Conservation (phyloP, 2,888 invertebrate species). For the Dioctria linearis region DNA sequence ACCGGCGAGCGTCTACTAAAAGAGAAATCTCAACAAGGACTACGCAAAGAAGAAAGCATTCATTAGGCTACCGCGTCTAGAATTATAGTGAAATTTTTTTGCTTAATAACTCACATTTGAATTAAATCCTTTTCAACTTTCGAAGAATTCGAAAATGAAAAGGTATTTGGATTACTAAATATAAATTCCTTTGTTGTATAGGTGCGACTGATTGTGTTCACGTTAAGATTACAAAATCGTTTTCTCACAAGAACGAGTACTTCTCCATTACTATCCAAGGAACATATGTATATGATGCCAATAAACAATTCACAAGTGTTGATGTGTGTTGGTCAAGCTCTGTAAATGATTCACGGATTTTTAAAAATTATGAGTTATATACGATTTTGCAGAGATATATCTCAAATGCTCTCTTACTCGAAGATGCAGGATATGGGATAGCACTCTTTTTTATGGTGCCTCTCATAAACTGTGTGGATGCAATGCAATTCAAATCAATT, state of each 20-base stretch:
- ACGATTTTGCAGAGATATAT: constrained; percentile 23
- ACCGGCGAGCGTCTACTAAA: too few species aligned
- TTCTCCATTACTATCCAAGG: background rate
- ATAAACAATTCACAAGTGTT: background rate
- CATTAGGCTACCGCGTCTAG: background rate
- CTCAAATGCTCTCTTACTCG: constrained; percentile 12
- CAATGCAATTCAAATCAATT: background rate
- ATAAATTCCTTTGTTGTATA: constrained; percentile 1
- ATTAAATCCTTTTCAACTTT: background rate
- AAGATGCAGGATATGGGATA: background rate
- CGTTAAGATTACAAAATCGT: background rate
- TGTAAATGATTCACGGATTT: constrained; percentile 27
- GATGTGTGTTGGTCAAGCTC: background rate
- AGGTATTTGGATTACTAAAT: background rate
- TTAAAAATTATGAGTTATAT: constrained; percentile 24
- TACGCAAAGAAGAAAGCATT: background rate
- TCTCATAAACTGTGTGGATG: background rate
- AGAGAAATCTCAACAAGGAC: too few species aligned
- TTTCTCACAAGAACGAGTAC: constrained; percentile 1
- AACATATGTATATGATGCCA: constrained; percentile 7
- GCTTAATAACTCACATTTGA: background rate
- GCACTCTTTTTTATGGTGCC: constrained; percentile 5
- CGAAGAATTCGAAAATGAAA: constrained; percentile 12
- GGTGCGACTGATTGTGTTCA: background rate
- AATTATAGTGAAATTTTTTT: constrained; percentile 6